A percentile compares a stretch with the other conserved stretches of the same genome.
phyloP scores from a whole-genome alignment of 1,140 invertebrate genomes.

The Cephus cinctus region DNA sequence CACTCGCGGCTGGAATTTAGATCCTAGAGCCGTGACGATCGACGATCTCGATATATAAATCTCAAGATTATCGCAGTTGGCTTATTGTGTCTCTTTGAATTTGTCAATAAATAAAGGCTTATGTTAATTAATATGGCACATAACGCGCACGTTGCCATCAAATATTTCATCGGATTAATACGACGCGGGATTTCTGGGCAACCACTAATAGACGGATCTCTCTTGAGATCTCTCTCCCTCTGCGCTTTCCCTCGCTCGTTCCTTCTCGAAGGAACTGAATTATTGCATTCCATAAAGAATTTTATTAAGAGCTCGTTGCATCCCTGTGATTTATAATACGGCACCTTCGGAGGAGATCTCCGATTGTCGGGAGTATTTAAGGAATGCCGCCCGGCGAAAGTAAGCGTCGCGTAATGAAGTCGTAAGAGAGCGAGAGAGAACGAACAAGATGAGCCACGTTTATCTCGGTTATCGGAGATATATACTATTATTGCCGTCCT shows the following conservation, averaged over 20 bases:
- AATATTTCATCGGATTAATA: slow-evolving; percentile 14
- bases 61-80: neutral
- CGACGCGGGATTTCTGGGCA: slow-evolving; percentile 1
- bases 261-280: slow-evolving; percentile 7
- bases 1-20: too few relatives aligned
- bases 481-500: too few relatives aligned
- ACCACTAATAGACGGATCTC: neutral
- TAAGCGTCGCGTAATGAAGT: neutral
- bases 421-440: too few relatives aligned
- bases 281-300: slow-evolving; percentile 2
- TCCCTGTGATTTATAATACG: slow-evolving; percentile 28
- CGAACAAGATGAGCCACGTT: too few relatives aligned
- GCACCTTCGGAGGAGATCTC: slow-evolving; percentile 14
- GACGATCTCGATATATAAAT: too few relatives aligned
- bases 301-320: slow-evolving; percentile 2
- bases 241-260: slow-evolving; percentile 18
- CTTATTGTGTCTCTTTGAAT: neutral
- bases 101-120: slow-evolving; percentile 13
- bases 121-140: slow-evolving; percentile 9
- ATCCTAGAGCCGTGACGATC: too few relatives aligned
- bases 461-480: too few relatives aligned
- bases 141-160: neutral
- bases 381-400: slow-evolving; percentile 15
- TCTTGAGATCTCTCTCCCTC: neutral
- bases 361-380: slow-evolving; percentile 16